A percentile compares a stretch with the other conserved stretches of the same genome.
phyloP scores from a whole-genome alignment of 2,888 invertebrate species.

The Pherbina coryleti region DNA sequence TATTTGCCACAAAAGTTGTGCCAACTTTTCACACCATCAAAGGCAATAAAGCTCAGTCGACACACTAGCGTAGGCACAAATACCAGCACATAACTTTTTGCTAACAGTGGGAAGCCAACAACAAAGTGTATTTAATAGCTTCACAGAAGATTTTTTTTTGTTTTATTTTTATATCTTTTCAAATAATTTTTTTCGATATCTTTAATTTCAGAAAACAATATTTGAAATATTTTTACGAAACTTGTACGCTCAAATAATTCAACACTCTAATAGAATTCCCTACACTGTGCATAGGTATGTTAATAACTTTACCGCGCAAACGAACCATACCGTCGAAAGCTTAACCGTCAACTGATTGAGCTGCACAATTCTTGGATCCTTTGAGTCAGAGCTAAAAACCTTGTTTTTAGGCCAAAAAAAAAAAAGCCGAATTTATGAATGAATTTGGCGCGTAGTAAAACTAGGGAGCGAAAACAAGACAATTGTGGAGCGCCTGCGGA shows the following conservation, averaged over 20 bases:
- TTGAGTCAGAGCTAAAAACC: not conserved
- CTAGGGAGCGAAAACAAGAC: not conserved
- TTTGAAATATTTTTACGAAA: not conserved
- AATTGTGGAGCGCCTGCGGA: not conserved
- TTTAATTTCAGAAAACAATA: not conserved
- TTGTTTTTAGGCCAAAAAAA: slow-evolving; percentile 26
- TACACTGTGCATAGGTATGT: not conserved
- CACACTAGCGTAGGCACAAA: not conserved
- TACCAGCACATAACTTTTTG: not conserved
- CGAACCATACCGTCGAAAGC: slow-evolving; percentile 42
- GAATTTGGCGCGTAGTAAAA: slow-evolving; percentile 39
- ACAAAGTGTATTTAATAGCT: not conserved
- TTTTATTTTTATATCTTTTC: not conserved
- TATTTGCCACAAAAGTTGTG: not conserved
- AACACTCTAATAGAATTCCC: not conserved
- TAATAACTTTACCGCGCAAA: not conserved
- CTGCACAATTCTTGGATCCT: not conserved
- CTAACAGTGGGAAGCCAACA: not conserved
- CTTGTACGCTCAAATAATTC: not conserved
- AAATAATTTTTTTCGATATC: not conserved
- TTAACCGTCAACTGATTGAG: slow-evolving; percentile 43
- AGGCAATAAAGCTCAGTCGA: not conserved
- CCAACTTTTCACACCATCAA: not conserved
- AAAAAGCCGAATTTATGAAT: slow-evolving; percentile 39
- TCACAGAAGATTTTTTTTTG: not conserved